Evolutionary conservation across 2,797 vertebrate species (phyloP).

Genomic region (Sebastes itinus): DNA sequence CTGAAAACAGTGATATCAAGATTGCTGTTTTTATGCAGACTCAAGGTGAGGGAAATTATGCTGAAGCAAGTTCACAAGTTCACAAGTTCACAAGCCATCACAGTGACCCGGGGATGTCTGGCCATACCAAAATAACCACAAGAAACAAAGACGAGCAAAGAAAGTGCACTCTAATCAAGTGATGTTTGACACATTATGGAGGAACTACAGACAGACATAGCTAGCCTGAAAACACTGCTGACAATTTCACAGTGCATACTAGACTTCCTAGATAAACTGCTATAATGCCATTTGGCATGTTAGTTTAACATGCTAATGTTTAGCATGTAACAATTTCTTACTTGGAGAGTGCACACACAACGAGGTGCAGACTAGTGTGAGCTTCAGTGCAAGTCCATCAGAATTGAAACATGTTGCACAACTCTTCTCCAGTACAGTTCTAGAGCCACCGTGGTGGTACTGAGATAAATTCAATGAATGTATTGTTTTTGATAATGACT

Average conservation of each 20-base stretch:
- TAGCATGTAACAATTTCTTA: not conserved
- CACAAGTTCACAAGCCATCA: not conserved
- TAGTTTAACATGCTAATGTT: not conserved
- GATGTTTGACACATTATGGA: not conserved
- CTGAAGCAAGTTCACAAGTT: constrained; percentile 5
- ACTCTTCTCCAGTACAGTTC: not conserved
- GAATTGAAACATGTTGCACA: not conserved
- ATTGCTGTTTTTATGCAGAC: constrained; percentile 8
- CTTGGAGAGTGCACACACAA: not conserved
- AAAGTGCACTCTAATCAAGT: not conserved
- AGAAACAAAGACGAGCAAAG: not conserved
- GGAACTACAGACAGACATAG: not conserved
- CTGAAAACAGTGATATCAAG: constrained; percentile 1
- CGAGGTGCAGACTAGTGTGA: no score
- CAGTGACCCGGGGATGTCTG: not conserved
- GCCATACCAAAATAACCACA: not conserved
- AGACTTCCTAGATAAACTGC: not conserved
- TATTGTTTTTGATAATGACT: not conserved
- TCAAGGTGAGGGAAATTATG: constrained; percentile 6
- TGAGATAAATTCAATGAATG: not conserved
- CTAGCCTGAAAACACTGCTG: not conserved
- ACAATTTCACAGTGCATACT: not conserved
- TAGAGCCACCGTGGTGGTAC: not conserved
- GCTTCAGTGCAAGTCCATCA: no score
- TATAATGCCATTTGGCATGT: not conserved